Base-by-base conservation (phyloP, 2,797 vertebrate genomes). In the Mormyrus proboscirostris region DNA sequence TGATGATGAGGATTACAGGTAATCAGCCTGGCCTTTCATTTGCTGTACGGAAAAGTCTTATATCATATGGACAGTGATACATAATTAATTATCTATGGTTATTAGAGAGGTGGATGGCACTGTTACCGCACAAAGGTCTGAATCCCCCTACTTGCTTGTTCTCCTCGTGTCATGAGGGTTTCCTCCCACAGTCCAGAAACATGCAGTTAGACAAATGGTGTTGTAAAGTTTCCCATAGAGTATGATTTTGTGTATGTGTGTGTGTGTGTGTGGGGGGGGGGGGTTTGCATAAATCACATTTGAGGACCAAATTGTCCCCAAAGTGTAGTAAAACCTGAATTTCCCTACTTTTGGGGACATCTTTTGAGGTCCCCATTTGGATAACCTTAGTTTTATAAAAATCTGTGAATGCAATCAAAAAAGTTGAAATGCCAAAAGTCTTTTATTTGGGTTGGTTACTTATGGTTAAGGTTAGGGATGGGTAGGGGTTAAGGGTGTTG, bases 1-100 rank as follows among this genome's bases (percentile, higher is more conserved):
- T 49, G 91, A 95, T 89, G 93, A 93, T 25, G 91, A 93, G 2
- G 91, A 90, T 14, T 91, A 93, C 69, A 96, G 96, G 98, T 97
- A 87, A 62, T 73, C 51, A 84, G 73, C 38, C 82, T 85, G 2
- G 83, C 9, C 16, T 22, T 65, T 53, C 33, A 7, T 86, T 86
- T 86, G 50, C 47, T 51, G 29, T 50, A 84, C 29, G 41, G 7
- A 22, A 73, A 73, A 73, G 22, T 51, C 47, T 16, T 53, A 86
- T 50, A 25, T 47, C 14, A 82, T 79, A 47, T 79, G 10, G 73
- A 19, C 2, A 79, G 41, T 41, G 41, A 44, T n/a, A 79, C 14
- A 16, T 4, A 76, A 38, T 41, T 79, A 79, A 19, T 79, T n/a
- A 47, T 8, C 38, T 79, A 79, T 79, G 73, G 14, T n/a, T n/a